Evolutionary conservation across 2,797 vertebrate genomes (phyloP).

Genomic region (Artibeus lituratus): DNA sequence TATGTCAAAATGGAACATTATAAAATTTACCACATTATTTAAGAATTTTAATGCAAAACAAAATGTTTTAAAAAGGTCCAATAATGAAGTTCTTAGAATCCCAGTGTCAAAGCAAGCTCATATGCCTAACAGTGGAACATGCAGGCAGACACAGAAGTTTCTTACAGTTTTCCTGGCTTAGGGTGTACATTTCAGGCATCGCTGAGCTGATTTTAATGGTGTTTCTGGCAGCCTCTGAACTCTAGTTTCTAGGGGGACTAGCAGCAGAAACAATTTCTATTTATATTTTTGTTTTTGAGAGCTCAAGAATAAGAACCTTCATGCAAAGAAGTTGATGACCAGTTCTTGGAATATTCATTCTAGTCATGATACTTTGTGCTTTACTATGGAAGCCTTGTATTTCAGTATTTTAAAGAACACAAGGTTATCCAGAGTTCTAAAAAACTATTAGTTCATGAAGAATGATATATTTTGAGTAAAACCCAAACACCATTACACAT

Average conservation of each 20-base stretch:
- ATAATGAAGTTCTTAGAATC: not conserved
- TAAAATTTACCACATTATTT: not conserved
- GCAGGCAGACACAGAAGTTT: fast-evolving
- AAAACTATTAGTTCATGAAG: not conserved
- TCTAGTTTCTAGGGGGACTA: not conserved
- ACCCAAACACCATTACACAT: not conserved
- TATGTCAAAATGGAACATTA: not conserved
- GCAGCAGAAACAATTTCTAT: not conserved
- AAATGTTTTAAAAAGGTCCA: not conserved
- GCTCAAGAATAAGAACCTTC: not conserved
- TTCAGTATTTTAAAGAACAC: not conserved
- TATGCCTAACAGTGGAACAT: not conserved
- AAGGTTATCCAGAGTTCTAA: not conserved
- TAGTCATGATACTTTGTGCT: not conserved
- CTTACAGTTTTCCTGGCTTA: not conserved
- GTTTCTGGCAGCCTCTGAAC: not conserved
- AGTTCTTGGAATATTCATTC: not conserved
- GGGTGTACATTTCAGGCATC: not conserved
- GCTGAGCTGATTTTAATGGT: not conserved
- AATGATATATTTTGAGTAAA: not conserved
- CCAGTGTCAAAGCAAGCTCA: not conserved
- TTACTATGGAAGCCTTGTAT: not conserved
- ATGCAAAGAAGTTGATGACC: not conserved
- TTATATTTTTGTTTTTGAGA: not conserved
- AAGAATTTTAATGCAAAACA: not conserved